These are phyloP conservation scores for Tetrax tetrax DNA, from an alignment of 2,113 vertebrate genomes.

Conservation along the genomic window DNA sequence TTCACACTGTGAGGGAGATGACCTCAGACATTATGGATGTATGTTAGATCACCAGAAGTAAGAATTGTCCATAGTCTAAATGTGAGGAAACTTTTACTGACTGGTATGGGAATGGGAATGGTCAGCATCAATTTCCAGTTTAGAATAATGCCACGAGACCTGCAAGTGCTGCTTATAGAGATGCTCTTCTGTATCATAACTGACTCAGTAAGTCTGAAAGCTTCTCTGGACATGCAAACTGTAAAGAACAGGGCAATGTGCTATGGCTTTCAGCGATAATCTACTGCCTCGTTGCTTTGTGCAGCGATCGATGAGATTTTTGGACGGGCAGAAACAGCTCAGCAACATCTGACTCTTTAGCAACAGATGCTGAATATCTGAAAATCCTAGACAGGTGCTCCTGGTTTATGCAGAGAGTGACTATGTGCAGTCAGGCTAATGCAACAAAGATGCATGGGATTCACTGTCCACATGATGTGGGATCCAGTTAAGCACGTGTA, in stretches of 20 bases:
- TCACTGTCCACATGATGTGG: background rate
- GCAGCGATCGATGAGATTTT: background rate
- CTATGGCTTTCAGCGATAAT: background rate
- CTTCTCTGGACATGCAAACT: background rate
- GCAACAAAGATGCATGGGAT: background rate
- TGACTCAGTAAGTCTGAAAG: background rate
- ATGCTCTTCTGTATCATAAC: background rate
- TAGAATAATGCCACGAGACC: background rate
- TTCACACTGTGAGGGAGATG: background rate
- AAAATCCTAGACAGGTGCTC: background rate
- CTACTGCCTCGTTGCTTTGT: background rate
- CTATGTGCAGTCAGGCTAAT: background rate
- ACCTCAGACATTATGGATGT: background rate
- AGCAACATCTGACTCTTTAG: background rate
- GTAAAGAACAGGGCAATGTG: background rate
- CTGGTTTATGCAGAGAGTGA: background rate
- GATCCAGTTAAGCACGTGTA: background rate
- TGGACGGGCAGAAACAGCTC: background rate
- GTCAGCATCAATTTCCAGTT: background rate
- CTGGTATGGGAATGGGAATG: background rate
- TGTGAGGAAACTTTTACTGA: background rate
- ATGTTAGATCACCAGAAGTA: background rate
- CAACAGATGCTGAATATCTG: background rate
- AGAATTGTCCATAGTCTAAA: background rate
- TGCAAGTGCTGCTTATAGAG: background rate